Base-by-base conservation (phyloP, 2,797 vertebrate genomes). In the Manis javanica region DNA sequence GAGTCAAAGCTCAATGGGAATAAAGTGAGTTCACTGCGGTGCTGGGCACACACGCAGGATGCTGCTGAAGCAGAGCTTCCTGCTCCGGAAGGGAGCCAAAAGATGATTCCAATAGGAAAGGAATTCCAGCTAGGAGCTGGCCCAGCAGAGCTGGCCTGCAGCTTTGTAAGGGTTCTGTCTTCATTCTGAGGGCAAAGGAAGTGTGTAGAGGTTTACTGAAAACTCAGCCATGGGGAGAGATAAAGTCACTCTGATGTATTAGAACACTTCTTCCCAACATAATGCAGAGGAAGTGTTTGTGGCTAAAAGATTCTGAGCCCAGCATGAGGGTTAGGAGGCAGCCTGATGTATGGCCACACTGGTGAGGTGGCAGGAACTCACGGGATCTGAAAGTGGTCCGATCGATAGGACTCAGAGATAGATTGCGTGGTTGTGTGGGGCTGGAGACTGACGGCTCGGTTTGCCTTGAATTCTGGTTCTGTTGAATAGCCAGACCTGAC, bases 71-170 rank as follows among this genome's bases (percentile, higher is more conserved):
- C 31, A 37, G 21, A 2, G 34, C 21, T 77, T 39, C 59, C 81
- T 39, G 21, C 34, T 57, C 64, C 18, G 23, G 39, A 42, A 53
- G 15, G n/a, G 29, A 68, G 66, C 53, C 51, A 18, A 63, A 21
- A 75, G 37, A 55, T 49, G 13, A 34, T 81, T 83, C 46, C 15
- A 11, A 7, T 0, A 37, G 61, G 68, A 71, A 49, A 6, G n/a
- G 49, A 37, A 53, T 46, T 81, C 31, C 31, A 55, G 23, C 23
- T 18, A 53, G 1, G 34, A 83, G 55, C 31, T 37, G 57, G 68
- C 10, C 16, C 12, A 5, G 31, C 21, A 71, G 26, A 74, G 11
- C 1, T 4, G 21, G 7, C 3, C 1, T 4, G 3, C 7, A 13
- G 51, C 71, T 59, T 72, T 10, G 26, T n/a, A 42, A n/a, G 15